These are phyloP conservation scores for Macropis europaea DNA, from an alignment of 2,888 invertebrate genomes.

Conservation along the genomic window DNA sequence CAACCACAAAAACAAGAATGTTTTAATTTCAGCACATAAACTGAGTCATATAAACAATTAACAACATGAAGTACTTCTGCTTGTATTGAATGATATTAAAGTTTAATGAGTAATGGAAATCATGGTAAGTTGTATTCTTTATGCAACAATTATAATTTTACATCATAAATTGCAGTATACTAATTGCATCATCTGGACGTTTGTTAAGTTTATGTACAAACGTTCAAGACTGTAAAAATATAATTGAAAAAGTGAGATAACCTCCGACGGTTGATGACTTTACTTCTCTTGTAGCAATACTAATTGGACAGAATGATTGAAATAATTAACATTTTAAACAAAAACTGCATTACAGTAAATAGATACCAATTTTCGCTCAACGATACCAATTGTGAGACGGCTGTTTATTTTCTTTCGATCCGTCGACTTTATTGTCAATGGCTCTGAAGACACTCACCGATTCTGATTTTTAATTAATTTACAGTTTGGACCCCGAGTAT, in stretches of 20 bases:
- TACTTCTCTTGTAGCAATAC: neutral
- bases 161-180: neutral
- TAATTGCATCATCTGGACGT: neutral
- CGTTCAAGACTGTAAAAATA: neutral
- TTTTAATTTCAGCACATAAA: neutral
- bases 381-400: neutral
- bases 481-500: neutral
- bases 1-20: neutral
- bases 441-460: constrained; percentile 17
- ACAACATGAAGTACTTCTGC: neutral
- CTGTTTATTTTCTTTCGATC: neutral
- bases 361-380: neutral
- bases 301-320: neutral
- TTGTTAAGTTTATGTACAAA: neutral
- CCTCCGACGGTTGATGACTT: neutral
- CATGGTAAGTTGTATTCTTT: neutral
- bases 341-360: neutral
- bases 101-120: neutral
- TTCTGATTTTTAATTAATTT: neutral
- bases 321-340: neutral
- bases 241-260: constrained; percentile 10
- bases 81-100: neutral
- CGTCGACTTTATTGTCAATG: neutral
- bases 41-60: neutral
- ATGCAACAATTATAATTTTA: neutral